phyloP scores from a whole-genome alignment of 2,797 vertebrate genomes.

The Pachyuromys duprasi region DNA sequence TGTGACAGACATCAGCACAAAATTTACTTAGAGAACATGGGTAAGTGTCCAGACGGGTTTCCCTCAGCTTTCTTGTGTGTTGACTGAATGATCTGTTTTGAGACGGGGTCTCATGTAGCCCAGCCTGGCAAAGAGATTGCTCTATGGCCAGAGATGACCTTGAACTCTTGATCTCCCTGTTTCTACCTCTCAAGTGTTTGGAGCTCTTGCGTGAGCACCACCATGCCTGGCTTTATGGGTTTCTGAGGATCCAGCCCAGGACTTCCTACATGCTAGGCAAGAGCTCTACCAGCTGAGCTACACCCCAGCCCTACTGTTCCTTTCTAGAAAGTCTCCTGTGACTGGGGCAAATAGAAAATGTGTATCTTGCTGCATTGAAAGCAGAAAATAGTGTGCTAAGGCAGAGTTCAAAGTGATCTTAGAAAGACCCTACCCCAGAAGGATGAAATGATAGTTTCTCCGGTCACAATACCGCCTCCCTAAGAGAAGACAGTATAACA shows the following conservation, averaged over 20 bases:
- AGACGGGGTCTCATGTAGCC: neutral
- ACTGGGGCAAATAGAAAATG: neutral
- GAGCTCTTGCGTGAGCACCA: neutral
- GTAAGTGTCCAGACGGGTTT: too few species aligned
- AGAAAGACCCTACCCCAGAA: neutral
- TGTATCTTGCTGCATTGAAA: neutral
- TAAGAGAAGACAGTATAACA: neutral
- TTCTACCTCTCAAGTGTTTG: neutral
- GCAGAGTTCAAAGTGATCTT: neutral
- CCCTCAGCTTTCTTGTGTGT: rapidly evolving
- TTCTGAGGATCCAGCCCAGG: neutral
- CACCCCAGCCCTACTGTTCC: too few species aligned
- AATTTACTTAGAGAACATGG: neutral
- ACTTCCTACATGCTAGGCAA: too few species aligned
- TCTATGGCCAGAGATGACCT: neutral
- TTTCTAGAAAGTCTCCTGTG: neutral
- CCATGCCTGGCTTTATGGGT: neutral
- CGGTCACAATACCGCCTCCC: neutral
- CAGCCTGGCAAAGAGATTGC: neutral
- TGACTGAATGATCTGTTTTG: neutral
- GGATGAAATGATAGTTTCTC: neutral
- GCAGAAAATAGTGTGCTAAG: neutral
- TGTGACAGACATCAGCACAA: constrained; percentile 66
- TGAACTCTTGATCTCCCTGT: neutral
- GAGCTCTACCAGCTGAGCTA: neutral